Conservation (phyloP, 2,888 invertebrate genomes). For the Parnassius apollo region DNA sequence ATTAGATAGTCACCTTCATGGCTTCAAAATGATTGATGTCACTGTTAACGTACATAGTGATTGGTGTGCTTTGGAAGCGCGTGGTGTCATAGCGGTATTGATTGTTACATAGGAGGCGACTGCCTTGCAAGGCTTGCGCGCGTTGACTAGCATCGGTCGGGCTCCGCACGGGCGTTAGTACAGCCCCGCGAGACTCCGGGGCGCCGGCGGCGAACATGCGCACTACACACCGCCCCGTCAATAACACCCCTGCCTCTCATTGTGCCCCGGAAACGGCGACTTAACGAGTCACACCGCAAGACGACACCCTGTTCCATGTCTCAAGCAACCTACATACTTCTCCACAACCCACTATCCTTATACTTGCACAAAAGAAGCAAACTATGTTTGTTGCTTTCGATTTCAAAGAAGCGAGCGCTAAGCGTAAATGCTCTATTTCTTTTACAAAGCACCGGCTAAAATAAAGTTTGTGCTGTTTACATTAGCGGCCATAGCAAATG, state of each 20-base stretch:
- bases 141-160: constrained; percentile 61
- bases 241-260: constrained; percentile 73
- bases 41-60: constrained; percentile 48
- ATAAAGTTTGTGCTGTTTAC: constrained; percentile 13
- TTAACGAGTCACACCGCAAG: constrained; percentile 72
- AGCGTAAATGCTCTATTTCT: background rate
- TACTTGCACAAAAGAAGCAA: constrained; percentile 14
- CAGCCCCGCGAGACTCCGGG: constrained; percentile 70
- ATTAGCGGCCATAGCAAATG: background rate
- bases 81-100: constrained; percentile 38
- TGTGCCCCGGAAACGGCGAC: constrained; percentile 74
- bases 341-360: constrained; percentile 17
- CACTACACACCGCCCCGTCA: constrained; percentile 63
- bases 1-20: constrained; percentile 37
- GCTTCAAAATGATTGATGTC: constrained; percentile 10
- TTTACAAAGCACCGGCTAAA: constrained; percentile 1
- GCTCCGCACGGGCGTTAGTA: constrained; percentile 65
- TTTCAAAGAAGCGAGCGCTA: constrained; percentile 17
- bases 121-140: constrained; percentile 51
- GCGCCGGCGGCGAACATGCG: constrained; percentile 75
- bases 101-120: constrained; percentile 42
- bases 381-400: constrained; percentile 26
- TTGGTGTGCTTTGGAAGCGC: constrained; percentile 41
- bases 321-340: constrained; percentile 19
- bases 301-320: constrained; percentile 52